phyloP scores from a whole-genome alignment of 2,888 invertebrate genomes.

The Steinernema hermaphroditum region DNA sequence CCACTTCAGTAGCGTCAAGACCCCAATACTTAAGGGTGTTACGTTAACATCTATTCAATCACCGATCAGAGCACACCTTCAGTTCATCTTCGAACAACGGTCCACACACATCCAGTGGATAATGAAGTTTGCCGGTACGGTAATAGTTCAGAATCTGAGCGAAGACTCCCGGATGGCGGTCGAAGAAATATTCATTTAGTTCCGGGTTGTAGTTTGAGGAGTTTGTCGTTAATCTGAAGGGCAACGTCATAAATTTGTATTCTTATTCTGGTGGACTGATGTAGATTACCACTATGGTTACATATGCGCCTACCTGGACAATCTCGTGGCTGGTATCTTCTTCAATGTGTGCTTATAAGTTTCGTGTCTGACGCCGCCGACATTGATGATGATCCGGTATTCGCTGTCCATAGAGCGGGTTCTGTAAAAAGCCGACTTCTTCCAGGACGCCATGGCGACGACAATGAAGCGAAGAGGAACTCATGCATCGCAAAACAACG shows the following conservation, averaged over 20 bases:
- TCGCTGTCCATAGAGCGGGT: constrained; percentile 19
- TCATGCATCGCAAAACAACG: too few relatives aligned
- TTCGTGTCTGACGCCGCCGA: constrained; percentile 48
- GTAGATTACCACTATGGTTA: too few relatives aligned
- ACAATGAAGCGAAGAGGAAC: too few relatives aligned
- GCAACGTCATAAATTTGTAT: too few relatives aligned
- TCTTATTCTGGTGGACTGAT: too few relatives aligned
- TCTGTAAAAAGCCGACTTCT: neutral
- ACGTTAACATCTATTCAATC: too few relatives aligned
- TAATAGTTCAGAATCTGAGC: constrained; percentile 92
- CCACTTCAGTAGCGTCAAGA: constrained; percentile 96
- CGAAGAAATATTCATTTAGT: constrained; percentile 99
- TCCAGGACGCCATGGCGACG: too few relatives aligned
- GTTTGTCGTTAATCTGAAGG: constrained; percentile 79
- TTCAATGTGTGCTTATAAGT: constrained; percentile 74
- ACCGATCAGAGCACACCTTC: too few relatives aligned
- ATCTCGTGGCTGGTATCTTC: constrained; percentile 84
- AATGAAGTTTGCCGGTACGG: constrained; percentile 76
- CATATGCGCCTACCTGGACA: constrained; percentile 69
- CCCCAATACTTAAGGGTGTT: constrained; percentile 83
- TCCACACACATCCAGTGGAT: constrained; percentile 97
- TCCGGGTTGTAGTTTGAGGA: constrained; percentile 98
- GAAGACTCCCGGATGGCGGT: constrained; percentile 87
- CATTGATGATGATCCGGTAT: constrained; percentile 32
- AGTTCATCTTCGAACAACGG: constrained; percentile 94